Evolutionary conservation across 2,888 invertebrate species (phyloP).

Genomic region (Sialis lutaria): DNA sequence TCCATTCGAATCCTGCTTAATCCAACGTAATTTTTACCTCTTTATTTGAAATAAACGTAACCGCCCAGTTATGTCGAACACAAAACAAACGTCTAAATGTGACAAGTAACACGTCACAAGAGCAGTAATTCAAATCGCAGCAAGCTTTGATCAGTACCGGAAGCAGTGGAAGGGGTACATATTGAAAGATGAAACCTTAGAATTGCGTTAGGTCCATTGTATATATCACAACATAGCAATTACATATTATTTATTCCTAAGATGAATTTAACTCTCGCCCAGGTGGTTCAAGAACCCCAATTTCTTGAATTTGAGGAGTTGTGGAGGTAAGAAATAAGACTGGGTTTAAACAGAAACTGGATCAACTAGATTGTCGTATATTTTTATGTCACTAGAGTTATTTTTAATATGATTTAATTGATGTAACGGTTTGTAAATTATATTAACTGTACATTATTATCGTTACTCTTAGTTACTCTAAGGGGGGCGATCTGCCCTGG

Average conservation of each 20-base stretch:
- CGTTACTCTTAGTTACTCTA: too few species aligned
- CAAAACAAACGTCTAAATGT: background rate
- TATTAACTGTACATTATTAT: too few species aligned
- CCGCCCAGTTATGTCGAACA: background rate
- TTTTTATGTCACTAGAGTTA: too few species aligned
- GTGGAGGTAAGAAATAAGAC: too few species aligned
- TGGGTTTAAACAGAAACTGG: too few species aligned
- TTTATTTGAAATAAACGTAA: background rate
- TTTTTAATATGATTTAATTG: too few species aligned
- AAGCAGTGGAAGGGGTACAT: background rate
- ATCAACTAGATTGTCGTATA: too few species aligned
- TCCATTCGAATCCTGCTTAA: background rate
- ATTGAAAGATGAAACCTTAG: background rate
- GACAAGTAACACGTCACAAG: background rate
- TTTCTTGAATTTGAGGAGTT: too few species aligned
- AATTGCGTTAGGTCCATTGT: background rate
- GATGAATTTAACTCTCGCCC: background rate
- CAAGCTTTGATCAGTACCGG: background rate
- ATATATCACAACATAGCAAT: background rate
- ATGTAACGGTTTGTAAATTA: too few species aligned
- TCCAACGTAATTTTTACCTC: background rate
- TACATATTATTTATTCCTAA: background rate
- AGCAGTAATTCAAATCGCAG: background rate
- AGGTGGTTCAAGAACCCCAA: background rate
- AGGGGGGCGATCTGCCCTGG: too few species aligned